Evolutionary conservation across 2,888 invertebrate genomes (phyloP).

Genomic region (Aproaerema taeniolella): DNA sequence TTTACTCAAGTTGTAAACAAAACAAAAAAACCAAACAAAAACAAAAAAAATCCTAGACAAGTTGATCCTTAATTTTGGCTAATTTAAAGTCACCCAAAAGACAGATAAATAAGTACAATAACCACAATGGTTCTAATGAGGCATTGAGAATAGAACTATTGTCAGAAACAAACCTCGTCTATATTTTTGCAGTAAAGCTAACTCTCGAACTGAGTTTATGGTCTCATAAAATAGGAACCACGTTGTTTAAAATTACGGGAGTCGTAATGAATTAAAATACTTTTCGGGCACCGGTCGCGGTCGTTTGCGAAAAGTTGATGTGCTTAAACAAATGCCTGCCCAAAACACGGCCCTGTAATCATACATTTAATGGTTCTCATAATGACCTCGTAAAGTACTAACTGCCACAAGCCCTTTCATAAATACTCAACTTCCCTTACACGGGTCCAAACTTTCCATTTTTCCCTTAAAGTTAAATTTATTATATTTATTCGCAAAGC

Average conservation of each 20-base stretch:
- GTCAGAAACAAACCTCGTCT: too few species aligned
- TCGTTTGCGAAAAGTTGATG: conserved; percentile 68
- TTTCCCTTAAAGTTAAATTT: conserved; percentile 32
- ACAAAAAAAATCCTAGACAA: too few species aligned
- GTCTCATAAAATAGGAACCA: conserved; percentile 50
- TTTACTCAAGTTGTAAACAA: too few species aligned
- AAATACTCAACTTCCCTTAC: conserved; percentile 56
- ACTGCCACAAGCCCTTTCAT: conserved; percentile 58
- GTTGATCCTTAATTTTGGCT: too few species aligned
- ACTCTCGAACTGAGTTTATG: conserved; percentile 45
- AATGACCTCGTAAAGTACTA: conserved; percentile 70
- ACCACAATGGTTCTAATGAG: too few species aligned
- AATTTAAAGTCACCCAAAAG: too few species aligned
- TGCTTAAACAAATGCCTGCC: conserved; percentile 65
- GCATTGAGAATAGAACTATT: too few species aligned
- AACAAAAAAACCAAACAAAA: too few species aligned
- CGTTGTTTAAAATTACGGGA: conserved; percentile 47
- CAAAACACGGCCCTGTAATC: conserved; percentile 62
- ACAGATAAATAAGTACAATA: too few species aligned
- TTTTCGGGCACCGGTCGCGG: conserved; percentile 50
- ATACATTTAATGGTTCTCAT: conserved; percentile 69
- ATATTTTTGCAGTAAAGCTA: too few species aligned
- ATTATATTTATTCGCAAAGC: conserved; percentile 21
- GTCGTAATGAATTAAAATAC: conserved; percentile 55
- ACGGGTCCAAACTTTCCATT: conserved; percentile 34